Base-by-base conservation (phyloP, 1,140 invertebrate species). In the Macrosteles quadrilineatus region DNA sequence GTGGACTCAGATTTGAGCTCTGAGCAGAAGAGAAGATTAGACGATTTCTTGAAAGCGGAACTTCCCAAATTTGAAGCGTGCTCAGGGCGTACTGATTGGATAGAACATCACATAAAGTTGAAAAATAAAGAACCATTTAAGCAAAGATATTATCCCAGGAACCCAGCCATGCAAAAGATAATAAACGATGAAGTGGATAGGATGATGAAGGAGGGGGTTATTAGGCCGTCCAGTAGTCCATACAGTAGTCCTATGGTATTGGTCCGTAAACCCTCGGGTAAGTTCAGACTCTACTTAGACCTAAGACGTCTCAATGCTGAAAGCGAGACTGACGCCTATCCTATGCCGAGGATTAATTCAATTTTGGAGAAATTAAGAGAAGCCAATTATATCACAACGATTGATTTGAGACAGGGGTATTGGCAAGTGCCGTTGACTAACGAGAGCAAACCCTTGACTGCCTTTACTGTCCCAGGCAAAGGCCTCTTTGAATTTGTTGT, bases 231-330 rank as follows among this genome's bases (percentile, higher is more conserved):
- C 3, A 73, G 75, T 0, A 80, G 77, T 17, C 74, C 80, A 0
- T 87, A 83, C 80, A 74, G 78, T 9, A 78, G 79, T 0, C 84
- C 82, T 0, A 19, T 53, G 21, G 19, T 53, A 11, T 19, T 53
- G 21, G 21, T 53, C 11, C 11, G 21, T 11, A 53, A 88, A 69
- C 83, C 83, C 32, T 81, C 85, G 67, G 78, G 78, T 1, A 72
- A 71, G 0, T 71, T 73, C 0, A 57, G 83, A 14, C 83, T 85
- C 63, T 85, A 82, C 68, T 70, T 85, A 0, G 83, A 85, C 73
- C 83, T 77, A 59, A 55, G 81, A 9, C 19, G 53, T 43, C 32
- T 86, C 0, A 87, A 86, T 71, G 31, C 64, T 0, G 73, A 80
- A 0, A 85, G 80, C 0, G 73, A 72, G 6, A 73, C 73, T 14